These are phyloP conservation scores for Diplazon laetatorius DNA, from an alignment of 2,888 invertebrate species.

Conservation along the genomic window DNA sequence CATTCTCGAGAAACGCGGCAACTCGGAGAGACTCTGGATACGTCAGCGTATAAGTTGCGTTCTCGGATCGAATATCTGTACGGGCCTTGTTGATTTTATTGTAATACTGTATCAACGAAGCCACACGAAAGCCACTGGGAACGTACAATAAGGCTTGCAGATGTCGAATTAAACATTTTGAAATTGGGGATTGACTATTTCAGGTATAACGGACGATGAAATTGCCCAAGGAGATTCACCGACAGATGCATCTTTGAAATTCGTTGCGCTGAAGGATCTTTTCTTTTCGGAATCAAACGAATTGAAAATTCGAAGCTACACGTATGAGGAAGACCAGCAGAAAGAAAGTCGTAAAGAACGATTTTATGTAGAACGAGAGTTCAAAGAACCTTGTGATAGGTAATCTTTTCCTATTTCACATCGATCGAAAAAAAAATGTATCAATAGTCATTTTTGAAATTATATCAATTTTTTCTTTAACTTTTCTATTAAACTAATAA, in stretches of 20 bases:
- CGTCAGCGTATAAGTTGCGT: constrained; percentile 36
- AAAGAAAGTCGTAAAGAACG: constrained; percentile 22
- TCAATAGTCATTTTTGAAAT: background rate
- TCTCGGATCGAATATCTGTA: constrained; percentile 22
- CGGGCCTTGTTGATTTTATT: constrained; percentile 22
- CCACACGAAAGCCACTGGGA: background rate
- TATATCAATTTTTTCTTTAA: background rate
- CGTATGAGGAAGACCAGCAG: constrained; percentile 37
- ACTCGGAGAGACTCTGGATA: constrained; percentile 38
- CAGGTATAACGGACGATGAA: constrained; percentile 43
- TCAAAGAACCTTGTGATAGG: constrained; percentile 48
- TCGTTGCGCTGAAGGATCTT: constrained; percentile 76
- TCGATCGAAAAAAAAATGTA: background rate
- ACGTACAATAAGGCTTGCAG: background rate
- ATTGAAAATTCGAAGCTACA: constrained; percentile 61
- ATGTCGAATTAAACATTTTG: background rate
- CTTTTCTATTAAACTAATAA: too few relatives aligned
- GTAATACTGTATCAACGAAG: background rate
- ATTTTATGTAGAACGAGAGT: constrained; percentile 37
- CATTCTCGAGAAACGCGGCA: constrained; percentile 66
- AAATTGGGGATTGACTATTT: constrained; percentile 30
- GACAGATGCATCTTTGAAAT: constrained; percentile 71
- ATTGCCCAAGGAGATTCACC: constrained; percentile 72
- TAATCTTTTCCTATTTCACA: constrained; percentile 35
- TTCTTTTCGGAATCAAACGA: constrained; percentile 71